Evolutionary conservation across 2,113 vertebrate genomes (phyloP).

Genomic region (Dromaius novaehollandiae): DNA sequence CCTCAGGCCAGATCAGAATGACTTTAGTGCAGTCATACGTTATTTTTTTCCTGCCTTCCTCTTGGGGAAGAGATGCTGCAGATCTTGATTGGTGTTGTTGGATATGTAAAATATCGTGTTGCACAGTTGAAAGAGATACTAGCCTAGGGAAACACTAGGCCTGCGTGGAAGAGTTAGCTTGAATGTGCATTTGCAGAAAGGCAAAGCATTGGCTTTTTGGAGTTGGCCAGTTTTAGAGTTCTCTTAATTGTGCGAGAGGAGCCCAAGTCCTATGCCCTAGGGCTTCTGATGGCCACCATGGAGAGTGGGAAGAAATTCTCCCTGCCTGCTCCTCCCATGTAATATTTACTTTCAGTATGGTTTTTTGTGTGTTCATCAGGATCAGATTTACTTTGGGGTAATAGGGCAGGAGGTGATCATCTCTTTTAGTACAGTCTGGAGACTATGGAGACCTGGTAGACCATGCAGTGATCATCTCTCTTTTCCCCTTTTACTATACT

Average conservation of each 20-base stretch:
- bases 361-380: background rate
- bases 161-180: background rate
- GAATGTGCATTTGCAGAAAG: background rate
- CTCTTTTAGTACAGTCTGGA: background rate
- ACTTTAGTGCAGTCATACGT: constrained; percentile 24
- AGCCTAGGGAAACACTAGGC: background rate
- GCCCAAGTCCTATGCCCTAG: background rate
- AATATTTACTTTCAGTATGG: background rate
- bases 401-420: background rate
- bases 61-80: background rate
- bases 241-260: background rate
- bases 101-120: constrained; percentile 1
- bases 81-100: constrained; percentile 7
- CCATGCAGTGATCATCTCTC: background rate
- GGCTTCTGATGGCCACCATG: background rate
- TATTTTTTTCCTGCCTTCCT: background rate
- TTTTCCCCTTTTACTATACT: background rate
- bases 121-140: background rate
- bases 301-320: background rate
- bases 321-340: accelerated
- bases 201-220: background rate
- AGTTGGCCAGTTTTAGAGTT: background rate
- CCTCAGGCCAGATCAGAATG: constrained; percentile 57
- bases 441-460: background rate
- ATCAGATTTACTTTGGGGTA: background rate